Conservation (phyloP, 2,797 vertebrate species). For the Acipenser ruthenus region DNA sequence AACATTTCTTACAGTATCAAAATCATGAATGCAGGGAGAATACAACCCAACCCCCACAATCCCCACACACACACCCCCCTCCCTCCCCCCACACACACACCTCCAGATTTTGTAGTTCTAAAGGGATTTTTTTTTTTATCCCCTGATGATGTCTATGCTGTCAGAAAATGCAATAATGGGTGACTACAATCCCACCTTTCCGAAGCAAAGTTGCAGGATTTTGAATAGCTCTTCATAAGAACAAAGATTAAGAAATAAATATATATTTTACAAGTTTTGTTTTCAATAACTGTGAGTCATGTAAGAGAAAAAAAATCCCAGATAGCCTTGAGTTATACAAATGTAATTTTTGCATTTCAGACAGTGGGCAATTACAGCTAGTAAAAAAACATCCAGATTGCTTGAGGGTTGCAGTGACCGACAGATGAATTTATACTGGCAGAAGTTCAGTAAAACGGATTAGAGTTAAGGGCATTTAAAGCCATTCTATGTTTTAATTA, state of each 20-base stretch:
- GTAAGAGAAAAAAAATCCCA: constrained; percentile 3
- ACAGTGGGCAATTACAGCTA: constrained; percentile 18
- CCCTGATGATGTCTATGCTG: background rate
- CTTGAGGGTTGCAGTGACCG: constrained; percentile 45
- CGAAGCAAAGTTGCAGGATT: no score
- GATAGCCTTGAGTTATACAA: constrained; percentile 3
- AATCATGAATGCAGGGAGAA: no score
- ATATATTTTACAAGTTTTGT: background rate
- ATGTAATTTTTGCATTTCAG: constrained; percentile 14
- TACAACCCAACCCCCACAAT: no score
- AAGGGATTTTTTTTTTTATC: no score
- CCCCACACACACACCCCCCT: no score
- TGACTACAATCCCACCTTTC: background rate
- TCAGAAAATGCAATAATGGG: background rate
- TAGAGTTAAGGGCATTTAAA: constrained; percentile 56
- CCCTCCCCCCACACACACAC: no score
- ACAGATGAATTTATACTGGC: constrained; percentile 45
- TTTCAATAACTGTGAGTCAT: background rate
- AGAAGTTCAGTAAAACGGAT: constrained; percentile 61
- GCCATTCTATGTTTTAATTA: constrained; percentile 66
- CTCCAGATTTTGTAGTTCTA: no score
- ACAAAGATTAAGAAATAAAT: no score
- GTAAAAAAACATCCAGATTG: constrained; percentile 30
- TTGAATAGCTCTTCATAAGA: no score
- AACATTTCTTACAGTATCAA: no score